Base-by-base conservation (phyloP, 2,113 vertebrate species). In the Psammodynastes pulverulentus region DNA sequence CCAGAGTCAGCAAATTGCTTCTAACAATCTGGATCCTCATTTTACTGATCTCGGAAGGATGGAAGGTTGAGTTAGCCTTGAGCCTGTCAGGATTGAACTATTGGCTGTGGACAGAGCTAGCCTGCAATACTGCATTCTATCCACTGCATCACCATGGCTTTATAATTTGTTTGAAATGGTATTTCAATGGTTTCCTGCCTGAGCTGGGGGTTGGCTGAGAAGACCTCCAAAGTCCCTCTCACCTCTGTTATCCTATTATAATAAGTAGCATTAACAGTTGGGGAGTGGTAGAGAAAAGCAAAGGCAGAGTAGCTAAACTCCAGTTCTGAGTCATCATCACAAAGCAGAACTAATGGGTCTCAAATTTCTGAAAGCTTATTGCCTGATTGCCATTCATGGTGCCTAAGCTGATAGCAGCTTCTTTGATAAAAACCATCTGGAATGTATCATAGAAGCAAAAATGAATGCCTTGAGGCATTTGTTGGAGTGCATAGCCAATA, bases 361-460 rank as follows among this genome's bases (percentile, higher is more conserved):
- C 67, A 89, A 89, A 87, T 52, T 45, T 94, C 93, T 92, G 90
- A 58, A 53, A 95, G 15, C 85, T 84, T 95, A 49, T 23, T 95
- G 89, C 88, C 39, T 92, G 85, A 87, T 86, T 84, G 45, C 84
- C 17, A 0, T 89, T 93, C 92, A 52, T 86, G 34, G 56, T 96
- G 56, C 67, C 89, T 92, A 95, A 87, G 8, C 88, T 93, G 91
- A 26, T 79, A 94, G 84, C 89, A 43, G 62, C 88, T 86, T 87
- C 62, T 89, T 94, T 95, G 49, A 93, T 13, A n/a, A n/a, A 62
- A 62, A 13, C 26, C 56, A 91, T 93, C 89, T 94, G 87, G 91
- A 93, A 86, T 92, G 34, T 8, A 94, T 87, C 52, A 67, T 0
- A 92, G 72, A 94, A 95, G 52, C 23, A 94, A 93, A 94, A 54